Evolutionary conservation across 2,888 invertebrate genomes (phyloP), one percentile per base, ranked within the genome.

Genomic region (Pedicia rivosa): DNA sequence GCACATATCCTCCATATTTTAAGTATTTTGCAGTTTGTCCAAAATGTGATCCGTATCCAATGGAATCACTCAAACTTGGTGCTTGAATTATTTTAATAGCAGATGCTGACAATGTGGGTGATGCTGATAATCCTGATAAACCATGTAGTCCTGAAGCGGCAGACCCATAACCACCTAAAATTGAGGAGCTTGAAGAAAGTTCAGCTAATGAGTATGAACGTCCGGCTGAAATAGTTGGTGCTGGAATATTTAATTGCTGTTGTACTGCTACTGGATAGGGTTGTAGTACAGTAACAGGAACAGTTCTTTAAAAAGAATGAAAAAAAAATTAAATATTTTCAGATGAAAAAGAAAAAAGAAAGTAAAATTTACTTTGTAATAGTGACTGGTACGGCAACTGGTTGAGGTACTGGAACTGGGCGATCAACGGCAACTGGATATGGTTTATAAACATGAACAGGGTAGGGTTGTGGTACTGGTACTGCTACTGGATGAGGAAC

Each of bases 211-310:
- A 8, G 10, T 24, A 24, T 24, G 22, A 10, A 10, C 12, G 14
- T 22, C 33, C 33, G 8, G 22, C 22, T 1, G 33, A 12, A 16
- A 33, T 25, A 6, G 26, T 20, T 29, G 43, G 37, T 14, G 32
- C 37, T 13, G 37, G 38, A 16, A 42, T 37, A 9, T 35, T 22
- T n/a, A 38, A 26, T 14, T 30, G 34, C 12, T 36, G 20, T 25
- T 40, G 29, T 9, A 38, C 36, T 19, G 40, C 35, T 15, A 43
- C 43, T 13, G 43, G 41, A 17, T 37, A 35, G 5, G 42, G 42
- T 31, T 42, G 39, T 10, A 39, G 32, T 5, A 42, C 39, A 19
- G 39, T 37, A 4, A 42, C 36, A 12, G 41, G 39, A 25, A 43
- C 40, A 29, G 43, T 34, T 26, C 36, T 27, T 27, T 35, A 24